phyloP scores from a whole-genome alignment of 2,113 vertebrate genomes.

The Harpagus bidentatus region DNA sequence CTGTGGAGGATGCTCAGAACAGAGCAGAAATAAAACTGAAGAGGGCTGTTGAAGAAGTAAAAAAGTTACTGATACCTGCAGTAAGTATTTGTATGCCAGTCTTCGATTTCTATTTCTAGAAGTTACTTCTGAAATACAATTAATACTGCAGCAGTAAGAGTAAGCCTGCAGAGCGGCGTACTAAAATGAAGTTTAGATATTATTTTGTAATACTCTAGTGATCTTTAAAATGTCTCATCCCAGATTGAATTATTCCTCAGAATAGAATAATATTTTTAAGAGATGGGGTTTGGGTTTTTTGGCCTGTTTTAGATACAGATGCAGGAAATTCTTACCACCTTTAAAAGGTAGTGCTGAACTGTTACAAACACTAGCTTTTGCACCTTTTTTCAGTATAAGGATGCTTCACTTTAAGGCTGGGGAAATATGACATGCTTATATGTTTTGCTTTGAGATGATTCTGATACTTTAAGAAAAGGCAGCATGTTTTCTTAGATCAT shows the following conservation, averaged over 20 bases:
- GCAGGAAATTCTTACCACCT: background rate
- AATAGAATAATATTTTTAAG: background rate
- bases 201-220: background rate
- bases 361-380: background rate
- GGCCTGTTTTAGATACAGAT: background rate
- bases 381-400: background rate
- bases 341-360: background rate
- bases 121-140: background rate
- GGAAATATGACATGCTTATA: background rate
- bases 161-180: background rate
- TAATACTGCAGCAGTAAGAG: background rate
- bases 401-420: background rate
- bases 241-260: background rate
- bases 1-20: constrained; percentile 96
- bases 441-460: background rate
- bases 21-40: constrained; percentile 95
- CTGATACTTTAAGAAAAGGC: background rate
- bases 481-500: background rate
- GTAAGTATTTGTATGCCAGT: constrained; percentile 77
- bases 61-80: constrained; percentile 91
- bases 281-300: background rate
- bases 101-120: background rate
- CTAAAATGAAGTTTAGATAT: background rate
- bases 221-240: background rate
- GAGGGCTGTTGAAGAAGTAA: constrained; percentile 92